Percentiles rank a stretch among this genome's conserved stretches.
Conservation (phyloP, 1,140 invertebrate genomes). For the Conus betulinus region DNA sequence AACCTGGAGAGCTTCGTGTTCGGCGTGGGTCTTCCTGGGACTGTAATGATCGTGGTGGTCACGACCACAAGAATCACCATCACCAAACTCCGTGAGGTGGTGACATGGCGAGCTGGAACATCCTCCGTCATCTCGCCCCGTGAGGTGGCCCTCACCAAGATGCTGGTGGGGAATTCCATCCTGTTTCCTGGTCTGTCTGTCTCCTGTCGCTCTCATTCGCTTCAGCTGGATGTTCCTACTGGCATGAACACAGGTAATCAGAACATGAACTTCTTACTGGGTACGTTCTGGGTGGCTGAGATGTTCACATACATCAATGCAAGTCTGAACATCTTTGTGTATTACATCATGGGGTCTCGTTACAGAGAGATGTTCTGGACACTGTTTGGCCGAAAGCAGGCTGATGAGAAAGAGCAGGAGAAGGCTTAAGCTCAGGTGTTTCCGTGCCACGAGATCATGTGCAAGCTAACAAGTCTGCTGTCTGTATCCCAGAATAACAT, state of each 20-base stretch:
- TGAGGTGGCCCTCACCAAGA: neutral
- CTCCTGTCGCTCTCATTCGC: neutral
- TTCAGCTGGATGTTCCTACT: neutral
- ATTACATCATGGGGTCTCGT: neutral
- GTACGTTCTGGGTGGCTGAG: neutral
- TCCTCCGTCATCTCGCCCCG: neutral
- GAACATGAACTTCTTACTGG: neutral
- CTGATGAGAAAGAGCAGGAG: neutral
- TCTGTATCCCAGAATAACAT: too few relatives aligned
- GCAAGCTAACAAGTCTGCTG: too few relatives aligned
- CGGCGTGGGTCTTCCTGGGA: neutral
- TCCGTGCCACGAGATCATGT: too few relatives aligned
- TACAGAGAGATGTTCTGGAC: neutral
- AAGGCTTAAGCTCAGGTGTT: too few relatives aligned
- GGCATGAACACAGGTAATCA: neutral
- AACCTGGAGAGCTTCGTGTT: neutral
- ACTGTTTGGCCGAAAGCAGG: neutral
- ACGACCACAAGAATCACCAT: neutral
- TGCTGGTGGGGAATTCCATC: neutral
- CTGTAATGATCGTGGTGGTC: neutral
- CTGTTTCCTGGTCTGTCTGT: neutral
- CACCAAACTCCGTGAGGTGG: neutral
- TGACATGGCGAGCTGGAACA: neutral
- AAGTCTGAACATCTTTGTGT: neutral
- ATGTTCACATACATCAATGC: neutral